phyloP scores from a whole-genome alignment of 2,113 vertebrate genomes.

The Equus quagga region DNA sequence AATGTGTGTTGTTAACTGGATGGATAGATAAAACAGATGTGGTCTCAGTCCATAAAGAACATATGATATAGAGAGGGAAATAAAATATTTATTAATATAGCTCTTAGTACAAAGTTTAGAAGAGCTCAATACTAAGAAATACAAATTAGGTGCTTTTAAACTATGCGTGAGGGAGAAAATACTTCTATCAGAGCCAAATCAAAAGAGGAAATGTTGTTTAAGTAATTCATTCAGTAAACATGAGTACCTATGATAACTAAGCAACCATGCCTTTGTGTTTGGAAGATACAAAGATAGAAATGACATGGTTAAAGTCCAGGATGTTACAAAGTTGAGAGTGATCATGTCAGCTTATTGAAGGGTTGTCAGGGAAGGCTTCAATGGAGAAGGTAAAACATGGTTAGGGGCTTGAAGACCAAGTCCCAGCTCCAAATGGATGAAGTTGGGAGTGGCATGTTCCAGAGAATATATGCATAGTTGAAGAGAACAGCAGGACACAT shows the following conservation, averaged over 20 bases:
- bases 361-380: not conserved
- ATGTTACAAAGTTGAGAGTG: not conserved
- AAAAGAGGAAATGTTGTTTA: constrained; percentile 51
- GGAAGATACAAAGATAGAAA: constrained; percentile 46
- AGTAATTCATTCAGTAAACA: constrained; percentile 7
- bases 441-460: not conserved
- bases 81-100: constrained; percentile 64
- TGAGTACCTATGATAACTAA: not conserved
- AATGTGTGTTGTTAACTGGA: not conserved
- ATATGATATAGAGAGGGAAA: constrained; percentile 31
- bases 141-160: constrained; percentile 39
- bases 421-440: constrained; percentile 8
- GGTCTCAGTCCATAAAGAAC: not conserved
- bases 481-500: not conserved
- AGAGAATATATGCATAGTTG: not conserved
- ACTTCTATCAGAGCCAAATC: not conserved
- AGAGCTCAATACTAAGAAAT: not conserved
- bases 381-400: not conserved
- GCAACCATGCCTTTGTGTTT: constrained; percentile 33
- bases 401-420: not conserved
- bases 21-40: constrained; percentile 6
- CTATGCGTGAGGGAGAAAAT: constrained; percentile 18
- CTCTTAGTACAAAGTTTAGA: constrained; percentile 31
- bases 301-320: not conserved
- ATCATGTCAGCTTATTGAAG: constrained; percentile 34